These are phyloP conservation scores for Tupaia chinensis DNA, from an alignment of 2,113 vertebrate genomes.

Conservation along the genomic window DNA sequence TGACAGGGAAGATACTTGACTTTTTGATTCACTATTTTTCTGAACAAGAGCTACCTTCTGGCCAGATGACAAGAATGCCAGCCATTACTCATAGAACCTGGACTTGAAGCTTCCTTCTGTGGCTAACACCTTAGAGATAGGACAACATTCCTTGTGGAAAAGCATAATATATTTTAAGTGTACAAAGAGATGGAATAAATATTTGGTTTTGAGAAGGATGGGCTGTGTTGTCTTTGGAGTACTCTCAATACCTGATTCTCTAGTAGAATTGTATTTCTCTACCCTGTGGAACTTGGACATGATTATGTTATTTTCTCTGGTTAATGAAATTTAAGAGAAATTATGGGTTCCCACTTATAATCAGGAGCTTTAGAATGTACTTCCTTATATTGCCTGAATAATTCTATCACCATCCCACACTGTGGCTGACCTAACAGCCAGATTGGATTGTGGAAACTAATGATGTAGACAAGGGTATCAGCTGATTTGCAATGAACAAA, in stretches of 20 bases:
- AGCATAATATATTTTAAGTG: not conserved
- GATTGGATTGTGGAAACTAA: not conserved
- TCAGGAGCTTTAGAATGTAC: not conserved
- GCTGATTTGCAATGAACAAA: not conserved
- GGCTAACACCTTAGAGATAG: not conserved
- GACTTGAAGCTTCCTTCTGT: not conserved
- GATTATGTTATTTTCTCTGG: not conserved
- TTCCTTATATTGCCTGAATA: not conserved
- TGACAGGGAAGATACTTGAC: constrained; percentile 14
- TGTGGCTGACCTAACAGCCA: not conserved
- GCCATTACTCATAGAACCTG: not conserved
- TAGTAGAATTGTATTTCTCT: not conserved
- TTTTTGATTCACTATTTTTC: not conserved
- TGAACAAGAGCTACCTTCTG: not conserved
- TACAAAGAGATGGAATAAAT: not conserved
- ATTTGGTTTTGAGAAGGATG: not conserved
- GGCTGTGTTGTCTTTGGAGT: not conserved
- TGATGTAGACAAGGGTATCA: not conserved
- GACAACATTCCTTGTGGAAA: not conserved
- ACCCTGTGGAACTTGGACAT: not conserved
- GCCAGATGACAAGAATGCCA: not conserved
- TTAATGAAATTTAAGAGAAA: not conserved
- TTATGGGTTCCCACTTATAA: not conserved
- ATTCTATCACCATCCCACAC: not conserved
- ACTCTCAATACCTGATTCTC: not conserved